Conservation (phyloP, 2,888 invertebrate species). For the Ectemnius lituratus region DNA sequence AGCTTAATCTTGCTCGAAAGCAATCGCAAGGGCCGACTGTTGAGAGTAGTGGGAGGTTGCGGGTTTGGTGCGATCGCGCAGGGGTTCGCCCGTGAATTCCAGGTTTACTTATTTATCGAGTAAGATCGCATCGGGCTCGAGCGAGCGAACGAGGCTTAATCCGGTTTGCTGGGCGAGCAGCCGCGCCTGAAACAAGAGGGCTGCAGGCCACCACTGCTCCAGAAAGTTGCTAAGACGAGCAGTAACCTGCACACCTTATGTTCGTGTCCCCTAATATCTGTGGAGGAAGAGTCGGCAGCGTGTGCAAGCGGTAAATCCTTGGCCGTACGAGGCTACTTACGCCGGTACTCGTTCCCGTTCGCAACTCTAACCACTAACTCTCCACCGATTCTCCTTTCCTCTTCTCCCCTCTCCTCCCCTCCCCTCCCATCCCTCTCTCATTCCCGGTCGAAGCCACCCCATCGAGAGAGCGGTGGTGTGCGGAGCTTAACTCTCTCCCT, state of each 20-base stretch:
- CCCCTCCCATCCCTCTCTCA: slow-evolving; percentile 9
- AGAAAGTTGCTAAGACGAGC: slow-evolving; percentile 46
- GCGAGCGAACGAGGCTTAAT: slow-evolving; percentile 2
- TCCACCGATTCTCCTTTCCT: not conserved
- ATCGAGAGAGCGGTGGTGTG: slow-evolving; percentile 7
- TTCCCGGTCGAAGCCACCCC: not conserved
- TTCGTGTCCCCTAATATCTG: slow-evolving; percentile 50
- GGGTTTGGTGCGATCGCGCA: too few species aligned
- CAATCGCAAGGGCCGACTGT: not conserved
- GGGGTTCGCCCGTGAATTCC: too few species aligned
- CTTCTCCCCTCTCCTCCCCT: slow-evolving; percentile 14
- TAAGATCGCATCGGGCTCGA: not conserved
- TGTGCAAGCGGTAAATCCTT: slow-evolving; percentile 53
- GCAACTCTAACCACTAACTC: not conserved
- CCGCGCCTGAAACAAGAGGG: slow-evolving; percentile 16
- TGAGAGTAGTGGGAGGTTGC: too few species aligned
- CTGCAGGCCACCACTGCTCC: not conserved
- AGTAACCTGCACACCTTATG: slow-evolving; percentile 55
- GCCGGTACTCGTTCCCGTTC: slow-evolving; percentile 21
- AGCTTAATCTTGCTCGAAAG: not conserved
- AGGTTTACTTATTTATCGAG: not conserved
- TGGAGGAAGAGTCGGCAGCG: slow-evolving; percentile 19
- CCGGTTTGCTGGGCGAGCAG: slow-evolving; percentile 15
- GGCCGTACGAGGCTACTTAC: slow-evolving; percentile 52
- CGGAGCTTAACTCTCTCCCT: slow-evolving; percentile 30